phyloP scores from a whole-genome alignment of 1,140 invertebrate genomes.

The Sarcophaga bullata region DNA sequence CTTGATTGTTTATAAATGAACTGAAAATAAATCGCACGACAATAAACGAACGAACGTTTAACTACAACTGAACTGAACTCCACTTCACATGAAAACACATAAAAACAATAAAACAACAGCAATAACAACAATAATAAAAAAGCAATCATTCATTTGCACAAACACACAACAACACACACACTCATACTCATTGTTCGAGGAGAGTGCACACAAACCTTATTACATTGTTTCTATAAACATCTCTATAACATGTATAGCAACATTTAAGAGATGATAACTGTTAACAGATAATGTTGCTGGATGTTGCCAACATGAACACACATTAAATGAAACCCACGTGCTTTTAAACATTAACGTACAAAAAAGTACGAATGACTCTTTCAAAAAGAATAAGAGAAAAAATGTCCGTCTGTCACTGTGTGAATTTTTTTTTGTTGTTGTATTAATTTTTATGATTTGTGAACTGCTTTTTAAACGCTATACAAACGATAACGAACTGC shows the following conservation, averaged over 20 bases:
- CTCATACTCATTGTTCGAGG: not conserved
- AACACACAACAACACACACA: not conserved
- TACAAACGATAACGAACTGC: constrained; percentile 51
- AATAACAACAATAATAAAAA: constrained; percentile 28
- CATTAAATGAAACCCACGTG: too few relatives aligned
- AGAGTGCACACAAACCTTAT: too few relatives aligned
- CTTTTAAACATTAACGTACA: too few relatives aligned
- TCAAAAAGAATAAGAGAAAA: too few relatives aligned
- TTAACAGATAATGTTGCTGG: too few relatives aligned
- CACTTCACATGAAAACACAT: not conserved
- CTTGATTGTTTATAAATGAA: constrained; percentile 49
- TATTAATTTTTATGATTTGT: constrained; percentile 34
- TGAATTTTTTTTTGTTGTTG: too few relatives aligned
- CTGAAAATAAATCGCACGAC: constrained; percentile 32
- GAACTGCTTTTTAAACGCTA: constrained; percentile 42
- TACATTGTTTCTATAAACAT: too few relatives aligned
- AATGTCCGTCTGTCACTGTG: too few relatives aligned
- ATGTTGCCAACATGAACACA: too few relatives aligned
- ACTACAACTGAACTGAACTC: constrained; percentile 25
- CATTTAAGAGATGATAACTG: too few relatives aligned
- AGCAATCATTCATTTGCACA: constrained; percentile 5
- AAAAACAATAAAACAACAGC: not conserved
- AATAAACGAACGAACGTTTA: constrained; percentile 29
- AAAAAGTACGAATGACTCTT: too few relatives aligned
- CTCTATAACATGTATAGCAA: too few relatives aligned